Percentiles rank a stretch among this genome's conserved stretches.
Evolutionary conservation across 2,888 invertebrate genomes (phyloP).

Genomic region (Deilephila elpenor): DNA sequence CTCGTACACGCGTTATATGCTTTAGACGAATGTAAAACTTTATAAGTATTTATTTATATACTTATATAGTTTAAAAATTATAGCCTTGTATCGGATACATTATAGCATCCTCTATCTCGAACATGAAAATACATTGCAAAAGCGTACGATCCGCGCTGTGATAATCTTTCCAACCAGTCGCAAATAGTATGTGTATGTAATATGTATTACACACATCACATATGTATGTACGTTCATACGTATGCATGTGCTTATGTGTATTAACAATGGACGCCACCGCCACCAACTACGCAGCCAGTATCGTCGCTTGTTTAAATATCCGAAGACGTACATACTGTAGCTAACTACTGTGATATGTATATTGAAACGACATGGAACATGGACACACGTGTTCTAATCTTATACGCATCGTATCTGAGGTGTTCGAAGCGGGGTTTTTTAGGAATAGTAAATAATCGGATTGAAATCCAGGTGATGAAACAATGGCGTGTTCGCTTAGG

Average conservation of each 20-base stretch:
- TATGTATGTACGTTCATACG: conserved; percentile 2
- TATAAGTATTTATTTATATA: too few relatives aligned
- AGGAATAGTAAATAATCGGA: conserved; percentile 15
- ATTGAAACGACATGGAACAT: neutral
- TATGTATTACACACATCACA: neutral
- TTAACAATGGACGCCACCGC: conserved; percentile 43
- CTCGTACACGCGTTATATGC: neutral
- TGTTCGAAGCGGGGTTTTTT: neutral
- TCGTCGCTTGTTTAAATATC: conserved; percentile 13
- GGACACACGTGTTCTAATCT: neutral
- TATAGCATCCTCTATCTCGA: neutral
- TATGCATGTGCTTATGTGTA: conserved; percentile 31
- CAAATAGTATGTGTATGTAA: neutral
- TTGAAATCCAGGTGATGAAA: conserved; percentile 42
- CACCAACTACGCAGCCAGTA: conserved; percentile 34
- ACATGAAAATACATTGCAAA: neutral
- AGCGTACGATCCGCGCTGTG: too few relatives aligned
- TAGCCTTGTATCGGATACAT: neutral
- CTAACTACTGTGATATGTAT: neutral
- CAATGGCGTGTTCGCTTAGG: conserved; percentile 55
- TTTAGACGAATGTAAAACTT: neutral
- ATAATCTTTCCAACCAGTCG: neutral
- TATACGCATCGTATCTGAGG: neutral
- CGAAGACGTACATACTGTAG: conserved; percentile 10
- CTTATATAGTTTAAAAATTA: neutral